phyloP scores from a whole-genome alignment of 2,888 invertebrate species.

The Polylopha cassiicola region DNA sequence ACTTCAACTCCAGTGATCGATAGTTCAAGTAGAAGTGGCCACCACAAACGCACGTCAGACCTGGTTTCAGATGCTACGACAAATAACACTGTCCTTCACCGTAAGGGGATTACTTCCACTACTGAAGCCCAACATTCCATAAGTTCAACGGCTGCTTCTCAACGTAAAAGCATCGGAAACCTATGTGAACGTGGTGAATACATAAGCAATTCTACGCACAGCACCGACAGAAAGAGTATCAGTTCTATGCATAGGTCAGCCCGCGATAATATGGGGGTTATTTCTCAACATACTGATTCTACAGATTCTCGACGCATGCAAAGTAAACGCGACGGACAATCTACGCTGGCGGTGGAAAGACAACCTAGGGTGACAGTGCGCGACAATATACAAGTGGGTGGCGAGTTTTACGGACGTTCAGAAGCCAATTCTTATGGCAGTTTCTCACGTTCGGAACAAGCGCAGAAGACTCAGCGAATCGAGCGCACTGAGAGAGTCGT shows the following conservation, averaged over 20 bases:
- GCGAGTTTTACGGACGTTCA: conserved; percentile 84
- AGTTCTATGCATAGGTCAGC: conserved; percentile 87
- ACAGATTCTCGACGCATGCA: conserved; percentile 53
- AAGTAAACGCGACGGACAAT: conserved; percentile 72
- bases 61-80: conserved; percentile 86
- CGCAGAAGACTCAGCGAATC: conserved; percentile 62
- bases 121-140: conserved; percentile 85
- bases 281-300: conserved; percentile 72
- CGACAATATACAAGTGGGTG: conserved; percentile 84
- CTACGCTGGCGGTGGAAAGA: conserved; percentile 74
- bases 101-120: conserved; percentile 82
- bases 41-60: conserved; percentile 85
- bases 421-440: conserved; percentile 84
- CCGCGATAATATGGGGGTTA: conserved; percentile 70
- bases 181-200: conserved; percentile 85
- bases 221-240: conserved; percentile 85
- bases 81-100: conserved; percentile 86
- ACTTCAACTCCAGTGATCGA: conserved; percentile 36
- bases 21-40: conserved; percentile 55
- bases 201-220: conserved; percentile 80
- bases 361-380: conserved; percentile 78
- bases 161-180: conserved; percentile 88
- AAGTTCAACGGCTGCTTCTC: conserved; percentile 85
- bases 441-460: conserved; percentile 73
- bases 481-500: conserved; percentile 79